These are phyloP conservation scores for Tuta absoluta DNA, from an alignment of 2,888 invertebrate species.

Conservation along the genomic window DNA sequence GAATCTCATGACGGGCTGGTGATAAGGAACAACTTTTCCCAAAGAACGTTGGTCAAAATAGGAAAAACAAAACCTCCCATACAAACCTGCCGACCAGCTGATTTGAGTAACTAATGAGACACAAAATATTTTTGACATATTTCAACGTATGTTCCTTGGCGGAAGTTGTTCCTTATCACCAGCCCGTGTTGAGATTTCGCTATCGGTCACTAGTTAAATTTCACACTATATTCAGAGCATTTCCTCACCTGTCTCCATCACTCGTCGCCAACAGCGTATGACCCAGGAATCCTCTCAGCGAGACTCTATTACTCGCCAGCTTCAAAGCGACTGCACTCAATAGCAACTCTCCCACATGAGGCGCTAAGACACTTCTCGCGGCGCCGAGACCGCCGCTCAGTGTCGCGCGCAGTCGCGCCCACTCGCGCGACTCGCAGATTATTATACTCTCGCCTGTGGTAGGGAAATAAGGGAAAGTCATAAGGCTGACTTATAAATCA, in stretches of 20 bases:
- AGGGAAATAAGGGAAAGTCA: background rate
- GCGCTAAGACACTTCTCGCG: conserved; percentile 73
- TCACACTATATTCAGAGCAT: background rate
- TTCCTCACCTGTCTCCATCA: conserved; percentile 44
- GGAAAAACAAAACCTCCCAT: too few species aligned
- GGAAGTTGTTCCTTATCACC: too few species aligned
- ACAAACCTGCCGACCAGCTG: too few species aligned
- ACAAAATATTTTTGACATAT: too few species aligned
- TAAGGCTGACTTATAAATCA: background rate
- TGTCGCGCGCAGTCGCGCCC: conserved; percentile 50
- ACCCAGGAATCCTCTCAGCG: conserved; percentile 78
- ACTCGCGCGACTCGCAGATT: conserved; percentile 80
- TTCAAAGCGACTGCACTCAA: conserved; percentile 86
- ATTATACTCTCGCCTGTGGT: conserved; percentile 89
- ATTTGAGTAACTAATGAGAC: too few species aligned
- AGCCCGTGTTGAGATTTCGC: too few species aligned
- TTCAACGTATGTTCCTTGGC: too few species aligned
- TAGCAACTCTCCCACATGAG: conserved; percentile 72
- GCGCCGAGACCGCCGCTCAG: conserved; percentile 58
- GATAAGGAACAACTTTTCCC: too few species aligned
- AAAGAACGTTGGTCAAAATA: too few species aligned
- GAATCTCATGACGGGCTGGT: too few species aligned
- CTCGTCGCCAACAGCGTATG: conserved; percentile 85
- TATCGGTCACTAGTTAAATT: too few species aligned
- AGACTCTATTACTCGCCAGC: conserved; percentile 78